Evolutionary conservation across 2,797 vertebrate genomes (phyloP).

Genomic region (Arctocebus calabarensis): DNA sequence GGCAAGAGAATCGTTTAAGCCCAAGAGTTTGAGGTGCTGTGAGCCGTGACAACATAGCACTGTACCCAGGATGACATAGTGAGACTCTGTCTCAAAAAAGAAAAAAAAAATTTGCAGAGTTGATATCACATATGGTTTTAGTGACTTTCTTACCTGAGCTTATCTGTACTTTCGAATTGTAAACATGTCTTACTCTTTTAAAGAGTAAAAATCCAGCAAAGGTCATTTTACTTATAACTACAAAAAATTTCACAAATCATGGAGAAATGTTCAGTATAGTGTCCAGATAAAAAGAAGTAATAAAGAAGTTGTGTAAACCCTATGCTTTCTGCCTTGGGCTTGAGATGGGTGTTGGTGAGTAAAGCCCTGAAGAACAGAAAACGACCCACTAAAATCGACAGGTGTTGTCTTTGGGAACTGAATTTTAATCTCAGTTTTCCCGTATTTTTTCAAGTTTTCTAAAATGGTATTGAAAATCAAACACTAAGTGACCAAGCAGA

Average conservation of each 20-base stretch:
- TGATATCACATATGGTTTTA: background rate
- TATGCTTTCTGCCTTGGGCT: background rate
- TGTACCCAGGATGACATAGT: too few species aligned
- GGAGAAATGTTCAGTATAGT: background rate
- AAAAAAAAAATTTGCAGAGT: background rate
- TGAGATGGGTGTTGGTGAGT: too few species aligned
- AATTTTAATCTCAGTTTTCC: background rate
- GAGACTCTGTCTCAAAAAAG: too few species aligned
- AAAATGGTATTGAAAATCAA: background rate
- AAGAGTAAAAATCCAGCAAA: background rate
- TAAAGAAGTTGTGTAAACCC: background rate
- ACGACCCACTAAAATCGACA: background rate
- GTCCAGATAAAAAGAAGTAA: background rate
- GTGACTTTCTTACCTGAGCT: constrained; percentile 12
- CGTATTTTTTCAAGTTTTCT: constrained; percentile 2
- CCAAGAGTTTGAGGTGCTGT: too few species aligned
- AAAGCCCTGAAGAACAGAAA: background rate
- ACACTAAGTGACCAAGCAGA: background rate
- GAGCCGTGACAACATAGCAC: too few species aligned
- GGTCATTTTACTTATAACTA: background rate
- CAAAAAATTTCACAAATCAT: constrained; percentile 11
- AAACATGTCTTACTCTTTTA: background rate
- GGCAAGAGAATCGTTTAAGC: too few species aligned
- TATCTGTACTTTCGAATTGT: constrained; percentile 22
- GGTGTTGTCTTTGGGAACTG: background rate